A percentile compares a stretch with the other conserved stretches of the same genome.
phyloP scores from a whole-genome alignment of 2,113 vertebrate genomes.

The Perca schrenkii region DNA sequence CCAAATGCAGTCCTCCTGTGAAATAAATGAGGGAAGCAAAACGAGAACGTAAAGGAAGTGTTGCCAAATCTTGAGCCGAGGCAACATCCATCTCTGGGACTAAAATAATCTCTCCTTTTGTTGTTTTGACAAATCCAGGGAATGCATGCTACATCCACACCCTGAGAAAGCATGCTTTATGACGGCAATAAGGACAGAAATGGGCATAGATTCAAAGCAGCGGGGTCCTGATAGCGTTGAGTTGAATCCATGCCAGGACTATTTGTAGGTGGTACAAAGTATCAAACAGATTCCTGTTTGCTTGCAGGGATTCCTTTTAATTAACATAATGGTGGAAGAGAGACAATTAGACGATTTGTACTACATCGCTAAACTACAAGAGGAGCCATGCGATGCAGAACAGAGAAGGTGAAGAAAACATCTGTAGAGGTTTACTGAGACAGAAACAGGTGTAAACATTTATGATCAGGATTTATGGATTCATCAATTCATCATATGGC shows the following conservation, averaged over 20 bases:
- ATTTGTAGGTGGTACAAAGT: slow-evolving; percentile 67
- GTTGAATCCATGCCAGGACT: slow-evolving; percentile 67
- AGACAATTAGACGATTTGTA: slow-evolving; percentile 68
- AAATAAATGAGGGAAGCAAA: slow-evolving; percentile 37
- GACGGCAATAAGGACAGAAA: slow-evolving; percentile 69
- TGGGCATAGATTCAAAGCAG: slow-evolving; percentile 75
- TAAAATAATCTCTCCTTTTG: slow-evolving; percentile 48
- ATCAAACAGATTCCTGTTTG: slow-evolving; percentile 69
- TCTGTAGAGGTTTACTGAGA: background rate
- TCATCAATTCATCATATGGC: slow-evolving; percentile 26
- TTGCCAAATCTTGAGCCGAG: slow-evolving; percentile 59
- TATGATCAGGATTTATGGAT: slow-evolving; percentile 50
- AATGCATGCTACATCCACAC: slow-evolving; percentile 53
- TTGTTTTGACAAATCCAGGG: slow-evolving; percentile 65
- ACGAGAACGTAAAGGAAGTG: slow-evolving; percentile 34
- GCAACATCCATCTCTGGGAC: slow-evolving; percentile 51
- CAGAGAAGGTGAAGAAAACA: background rate
- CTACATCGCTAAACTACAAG: slow-evolving; percentile 29
- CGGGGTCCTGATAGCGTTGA: slow-evolving; percentile 43
- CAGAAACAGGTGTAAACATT: slow-evolving; percentile 18
- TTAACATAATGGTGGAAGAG: slow-evolving; percentile 70
- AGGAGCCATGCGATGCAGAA: slow-evolving; percentile 7
- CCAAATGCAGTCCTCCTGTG: slow-evolving; percentile 26
- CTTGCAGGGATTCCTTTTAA: slow-evolving; percentile 74
- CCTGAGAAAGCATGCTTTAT: slow-evolving; percentile 58